These are phyloP conservation scores for Ctena decussata DNA, from an alignment of 2,888 invertebrate genomes.

Conservation along the genomic window DNA sequence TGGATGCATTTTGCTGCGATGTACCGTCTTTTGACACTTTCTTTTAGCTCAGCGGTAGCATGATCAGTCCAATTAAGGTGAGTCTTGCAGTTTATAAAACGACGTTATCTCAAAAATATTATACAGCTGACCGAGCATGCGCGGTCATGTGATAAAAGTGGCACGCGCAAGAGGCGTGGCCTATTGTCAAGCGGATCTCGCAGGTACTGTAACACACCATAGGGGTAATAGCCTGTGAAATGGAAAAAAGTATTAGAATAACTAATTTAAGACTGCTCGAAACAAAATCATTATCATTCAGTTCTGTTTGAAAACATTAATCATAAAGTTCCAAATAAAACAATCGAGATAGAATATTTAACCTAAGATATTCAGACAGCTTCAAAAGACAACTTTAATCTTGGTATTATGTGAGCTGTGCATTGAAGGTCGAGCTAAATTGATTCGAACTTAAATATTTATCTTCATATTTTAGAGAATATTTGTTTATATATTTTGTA, in stretches of 20 bases:
- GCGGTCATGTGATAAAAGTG: slow-evolving; percentile 63
- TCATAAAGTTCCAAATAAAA: too few species aligned
- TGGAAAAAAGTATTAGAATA: slow-evolving; percentile 28
- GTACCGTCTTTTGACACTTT: neutral
- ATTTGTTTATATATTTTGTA: too few species aligned
- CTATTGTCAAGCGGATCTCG: slow-evolving; percentile 41
- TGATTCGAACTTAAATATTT: too few species aligned
- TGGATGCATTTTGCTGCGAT: neutral
- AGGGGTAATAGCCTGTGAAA: slow-evolving; percentile 67
- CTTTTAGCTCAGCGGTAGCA: neutral
- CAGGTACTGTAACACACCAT: slow-evolving; percentile 56
- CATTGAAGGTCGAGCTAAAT: too few species aligned
- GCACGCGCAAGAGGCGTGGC: slow-evolving; percentile 64
- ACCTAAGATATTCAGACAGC: too few species aligned
- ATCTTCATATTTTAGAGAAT: too few species aligned
- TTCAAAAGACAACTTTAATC: too few species aligned
- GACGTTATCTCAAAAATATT: slow-evolving; percentile 5
- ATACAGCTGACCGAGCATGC: slow-evolving; percentile 67
- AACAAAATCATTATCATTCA: too few species aligned
- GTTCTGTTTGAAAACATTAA: too few species aligned
- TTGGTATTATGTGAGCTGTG: too few species aligned
- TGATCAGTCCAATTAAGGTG: slow-evolving; percentile 52
- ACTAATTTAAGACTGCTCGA: neutral
- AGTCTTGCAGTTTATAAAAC: neutral
- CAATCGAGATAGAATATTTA: too few species aligned